These are phyloP conservation scores for Drosophila arizonae DNA, from an alignment of 1,140 invertebrate genomes.

Conservation along the genomic window DNA sequence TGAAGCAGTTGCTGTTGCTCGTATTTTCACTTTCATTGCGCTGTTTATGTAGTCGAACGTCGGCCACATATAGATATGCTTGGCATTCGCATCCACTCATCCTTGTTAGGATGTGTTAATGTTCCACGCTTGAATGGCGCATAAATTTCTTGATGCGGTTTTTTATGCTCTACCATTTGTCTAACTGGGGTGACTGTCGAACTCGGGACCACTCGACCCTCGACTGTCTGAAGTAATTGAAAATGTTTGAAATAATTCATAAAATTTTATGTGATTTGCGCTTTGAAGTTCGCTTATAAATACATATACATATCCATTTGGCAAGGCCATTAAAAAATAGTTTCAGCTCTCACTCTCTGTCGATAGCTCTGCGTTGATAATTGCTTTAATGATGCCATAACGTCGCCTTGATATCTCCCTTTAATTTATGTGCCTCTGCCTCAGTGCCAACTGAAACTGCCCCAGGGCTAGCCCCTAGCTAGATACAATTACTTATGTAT, in stretches of 20 bases:
- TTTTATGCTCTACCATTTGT: slow-evolving; percentile 56
- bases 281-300: slow-evolving; percentile 47
- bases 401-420: slow-evolving; percentile 60
- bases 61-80: slow-evolving; percentile 12
- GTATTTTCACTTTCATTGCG: slow-evolving; percentile 72
- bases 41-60: slow-evolving; percentile 52
- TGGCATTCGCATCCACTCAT: slow-evolving; percentile 18
- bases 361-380: slow-evolving; percentile 69
- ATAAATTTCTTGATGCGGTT: slow-evolving; percentile 78
- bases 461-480: slow-evolving; percentile 38
- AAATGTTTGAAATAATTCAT: slow-evolving; percentile 81
- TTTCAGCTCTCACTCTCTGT: slow-evolving; percentile 20
- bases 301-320: slow-evolving; percentile 21
- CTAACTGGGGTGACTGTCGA: slow-evolving; percentile 48
- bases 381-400: slow-evolving; percentile 80
- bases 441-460: slow-evolving; percentile 6
- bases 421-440: slow-evolving; percentile 62
- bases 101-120: slow-evolving; percentile 70
- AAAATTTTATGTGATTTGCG: slow-evolving; percentile 76
- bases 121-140: slow-evolving; percentile 71
- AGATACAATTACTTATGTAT: slow-evolving; percentile 43
- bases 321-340: slow-evolving; percentile 54
- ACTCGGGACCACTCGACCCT: slow-evolving; percentile 43
- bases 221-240: slow-evolving; percentile 60
- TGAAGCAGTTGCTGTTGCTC: slow-evolving; percentile 57